Evolutionary conservation across 1,140 invertebrate genomes (phyloP).

Genomic region (Adelges cooleyi): DNA sequence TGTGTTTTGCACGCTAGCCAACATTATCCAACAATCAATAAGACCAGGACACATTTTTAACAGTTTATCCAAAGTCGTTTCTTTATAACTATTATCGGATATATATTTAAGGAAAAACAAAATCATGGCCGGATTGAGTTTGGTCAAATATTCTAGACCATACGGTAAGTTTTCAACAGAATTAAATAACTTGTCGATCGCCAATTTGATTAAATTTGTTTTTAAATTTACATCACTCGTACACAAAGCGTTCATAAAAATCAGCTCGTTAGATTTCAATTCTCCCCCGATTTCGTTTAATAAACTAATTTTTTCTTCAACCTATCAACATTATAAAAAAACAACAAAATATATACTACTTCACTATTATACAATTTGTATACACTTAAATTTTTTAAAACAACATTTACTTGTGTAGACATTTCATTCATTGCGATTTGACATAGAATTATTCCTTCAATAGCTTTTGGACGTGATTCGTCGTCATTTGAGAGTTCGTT

Average conservation of each 20-base stretch:
- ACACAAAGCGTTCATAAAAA: constrained; percentile 59
- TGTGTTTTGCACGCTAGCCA: constrained; percentile 44
- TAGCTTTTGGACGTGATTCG: constrained; percentile 63
- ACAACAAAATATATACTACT: too few relatives aligned
- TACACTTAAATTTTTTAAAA: too few relatives aligned
- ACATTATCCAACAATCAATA: constrained; percentile 50
- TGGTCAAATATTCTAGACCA: constrained; percentile 59
- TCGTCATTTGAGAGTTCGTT: constrained; percentile 69
- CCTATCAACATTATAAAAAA: constrained; percentile 43
- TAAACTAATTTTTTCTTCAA: constrained; percentile 74
- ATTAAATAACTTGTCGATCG: constrained; percentile 56
- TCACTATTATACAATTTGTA: too few relatives aligned
- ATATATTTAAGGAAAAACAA: constrained; percentile 51
- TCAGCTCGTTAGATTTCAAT: constrained; percentile 40
- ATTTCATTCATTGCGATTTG: constrained; percentile 35
- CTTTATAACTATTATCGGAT: background rate
- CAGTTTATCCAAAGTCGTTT: constrained; percentile 38
- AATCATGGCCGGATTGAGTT: constrained; percentile 76
- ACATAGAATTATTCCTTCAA: constrained; percentile 69
- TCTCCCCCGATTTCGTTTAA: constrained; percentile 62
- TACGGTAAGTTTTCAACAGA: constrained; percentile 51
- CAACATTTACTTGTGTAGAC: constrained; percentile 8
- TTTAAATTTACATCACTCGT: constrained; percentile 46
- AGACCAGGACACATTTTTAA: constrained; percentile 71
- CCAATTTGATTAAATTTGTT: constrained; percentile 53